phyloP scores from a whole-genome alignment of 2,888 invertebrate species.

The Eupithecia pulchellata region DNA sequence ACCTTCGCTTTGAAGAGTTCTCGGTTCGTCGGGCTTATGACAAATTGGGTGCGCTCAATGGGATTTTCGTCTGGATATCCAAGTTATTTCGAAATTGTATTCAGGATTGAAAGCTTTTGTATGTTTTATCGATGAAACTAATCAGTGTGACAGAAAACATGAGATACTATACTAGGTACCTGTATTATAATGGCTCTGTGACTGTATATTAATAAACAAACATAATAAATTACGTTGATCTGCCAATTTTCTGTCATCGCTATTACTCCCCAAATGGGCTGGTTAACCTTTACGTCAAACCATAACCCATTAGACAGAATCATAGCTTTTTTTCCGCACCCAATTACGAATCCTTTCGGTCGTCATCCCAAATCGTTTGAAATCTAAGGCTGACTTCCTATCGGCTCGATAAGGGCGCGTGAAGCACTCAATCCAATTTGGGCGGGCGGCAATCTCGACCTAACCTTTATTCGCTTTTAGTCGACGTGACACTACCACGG shows the following conservation, averaged over 20 bases:
- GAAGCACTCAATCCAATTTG: conserved; percentile 58
- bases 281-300: conserved; percentile 9
- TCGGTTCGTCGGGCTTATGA: conserved; percentile 34
- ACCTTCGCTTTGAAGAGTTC: conserved; percentile 35
- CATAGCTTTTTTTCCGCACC: conserved; percentile 15
- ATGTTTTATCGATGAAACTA: not conserved
- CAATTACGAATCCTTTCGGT: conserved; percentile 37
- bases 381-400: conserved; percentile 45
- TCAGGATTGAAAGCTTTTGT: not conserved
- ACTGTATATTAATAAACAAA: not conserved
- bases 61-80: conserved; percentile 6
- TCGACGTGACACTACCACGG: conserved; percentile 39
- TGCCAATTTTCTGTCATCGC: not conserved
- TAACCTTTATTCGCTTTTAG: conserved; percentile 49
- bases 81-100: conserved; percentile 5
- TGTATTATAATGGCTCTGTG: not conserved
- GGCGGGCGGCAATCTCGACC: conserved; percentile 49
- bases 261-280: not conserved
- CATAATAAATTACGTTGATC: not conserved
- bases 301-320: not conserved
- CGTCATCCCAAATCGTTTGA: conserved; percentile 27
- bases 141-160: not conserved
- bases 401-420: conserved; percentile 51
- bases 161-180: no score
- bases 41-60: conserved; percentile 28